A percentile compares a stretch with the other conserved stretches of the same genome.
Conservation (phyloP, 2,113 vertebrate genomes). For the Callorhinus ursinus region DNA sequence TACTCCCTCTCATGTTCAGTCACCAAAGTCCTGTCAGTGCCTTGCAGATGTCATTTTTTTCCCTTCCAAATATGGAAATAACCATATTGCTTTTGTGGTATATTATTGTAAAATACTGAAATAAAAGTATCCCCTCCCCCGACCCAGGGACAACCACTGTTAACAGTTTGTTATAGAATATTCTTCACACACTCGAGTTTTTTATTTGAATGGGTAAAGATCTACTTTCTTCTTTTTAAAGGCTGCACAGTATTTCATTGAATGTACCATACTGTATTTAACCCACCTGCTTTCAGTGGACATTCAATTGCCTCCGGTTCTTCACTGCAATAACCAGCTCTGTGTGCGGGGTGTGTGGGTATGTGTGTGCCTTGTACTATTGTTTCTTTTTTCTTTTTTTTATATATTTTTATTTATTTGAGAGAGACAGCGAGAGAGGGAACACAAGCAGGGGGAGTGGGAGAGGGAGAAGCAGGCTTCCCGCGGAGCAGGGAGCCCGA, state of each 20-base stretch:
- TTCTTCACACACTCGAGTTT: slow-evolving; percentile 4
- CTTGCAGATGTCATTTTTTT: background rate
- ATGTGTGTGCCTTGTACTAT: background rate
- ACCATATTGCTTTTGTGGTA: background rate
- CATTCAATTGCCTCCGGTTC: background rate
- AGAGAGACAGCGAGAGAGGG: too few relatives aligned
- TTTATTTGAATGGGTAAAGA: background rate
- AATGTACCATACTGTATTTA: background rate
- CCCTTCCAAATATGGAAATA: background rate
- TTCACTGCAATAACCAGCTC: background rate
- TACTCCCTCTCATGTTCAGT: background rate
- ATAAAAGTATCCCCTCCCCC: background rate
- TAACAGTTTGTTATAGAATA: background rate
- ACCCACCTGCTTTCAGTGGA: background rate
- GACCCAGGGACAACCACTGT: background rate
- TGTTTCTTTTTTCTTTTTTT: background rate
- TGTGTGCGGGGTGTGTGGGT: accelerated
- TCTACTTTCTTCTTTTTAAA: background rate
- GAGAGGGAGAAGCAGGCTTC: too few relatives aligned
- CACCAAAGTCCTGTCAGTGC: slow-evolving; percentile 8
- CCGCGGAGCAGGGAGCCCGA: too few relatives aligned
- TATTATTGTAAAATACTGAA: background rate
- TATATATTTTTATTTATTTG: too few relatives aligned
- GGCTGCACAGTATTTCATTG: background rate
- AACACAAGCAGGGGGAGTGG: too few relatives aligned